These are phyloP conservation scores for Glandiceps talaboti DNA, from an alignment of 53 echinoderm and acorn worm species.

Conservation along the genomic window DNA sequence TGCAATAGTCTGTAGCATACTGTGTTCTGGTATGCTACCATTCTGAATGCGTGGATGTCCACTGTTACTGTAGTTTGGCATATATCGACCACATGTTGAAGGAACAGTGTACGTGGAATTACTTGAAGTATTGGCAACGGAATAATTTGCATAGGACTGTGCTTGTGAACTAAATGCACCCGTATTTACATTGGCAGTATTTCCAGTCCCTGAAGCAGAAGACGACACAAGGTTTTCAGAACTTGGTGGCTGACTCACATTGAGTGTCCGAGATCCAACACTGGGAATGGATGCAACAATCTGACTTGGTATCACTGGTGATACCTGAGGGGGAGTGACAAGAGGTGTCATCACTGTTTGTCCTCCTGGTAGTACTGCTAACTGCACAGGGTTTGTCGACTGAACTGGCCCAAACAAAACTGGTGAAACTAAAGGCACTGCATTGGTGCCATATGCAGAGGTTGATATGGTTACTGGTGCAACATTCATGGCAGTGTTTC, in stretches of 20 bases:
- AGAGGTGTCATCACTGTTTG: neutral
- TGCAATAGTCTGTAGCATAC: conserved; percentile 5
- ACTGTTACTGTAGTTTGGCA: conserved; percentile 6
- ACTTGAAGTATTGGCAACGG: conserved; percentile 5
- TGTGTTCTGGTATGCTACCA: too few species aligned
- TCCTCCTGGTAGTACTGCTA: neutral
- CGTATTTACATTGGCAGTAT: neutral
- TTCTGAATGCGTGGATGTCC: too few species aligned
- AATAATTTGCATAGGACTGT: neutral
- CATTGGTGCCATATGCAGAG: neutral
- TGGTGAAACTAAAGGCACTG: neutral
- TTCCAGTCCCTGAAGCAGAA: conserved; percentile 1
- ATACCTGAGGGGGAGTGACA: neutral
- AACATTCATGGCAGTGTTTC: neutral
- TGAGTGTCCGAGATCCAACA: neutral
- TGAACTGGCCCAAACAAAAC: neutral
- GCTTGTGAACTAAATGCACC: neutral
- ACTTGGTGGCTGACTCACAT: neutral
- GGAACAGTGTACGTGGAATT: conserved; percentile 1
- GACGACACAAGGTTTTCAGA: conserved; percentile 25
- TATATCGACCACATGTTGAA: conserved; percentile 5
- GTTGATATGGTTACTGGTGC: neutral
- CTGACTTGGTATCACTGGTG: neutral
- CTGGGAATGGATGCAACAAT: neutral
- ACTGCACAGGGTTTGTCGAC: neutral